phyloP scores from a whole-genome alignment of 2,113 vertebrate genomes.

The Oncorhynchus gorbuscha region DNA sequence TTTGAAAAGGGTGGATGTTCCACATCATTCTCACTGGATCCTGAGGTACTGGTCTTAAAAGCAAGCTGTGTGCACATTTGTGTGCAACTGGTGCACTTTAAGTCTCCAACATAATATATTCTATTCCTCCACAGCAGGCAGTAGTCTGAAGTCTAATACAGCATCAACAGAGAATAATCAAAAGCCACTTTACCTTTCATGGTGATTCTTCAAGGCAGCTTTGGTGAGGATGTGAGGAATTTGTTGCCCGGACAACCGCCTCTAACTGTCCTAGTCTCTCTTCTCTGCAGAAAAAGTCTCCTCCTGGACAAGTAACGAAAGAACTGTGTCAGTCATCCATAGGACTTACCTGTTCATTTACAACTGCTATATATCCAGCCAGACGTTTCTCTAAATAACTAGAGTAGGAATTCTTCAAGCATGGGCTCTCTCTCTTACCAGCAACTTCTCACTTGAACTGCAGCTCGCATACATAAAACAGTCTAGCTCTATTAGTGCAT shows the following conservation, averaged over 20 bases:
- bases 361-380: not conserved
- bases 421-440: conserved; percentile 6
- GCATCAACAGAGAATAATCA: too few species aligned
- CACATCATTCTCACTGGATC: conserved; percentile 57
- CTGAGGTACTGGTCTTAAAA: conserved; percentile 38
- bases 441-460: not conserved
- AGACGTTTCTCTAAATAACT: not conserved
- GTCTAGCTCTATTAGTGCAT: too few species aligned
- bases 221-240: not conserved
- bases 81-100: conserved; percentile 20
- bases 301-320: conserved; percentile 13
- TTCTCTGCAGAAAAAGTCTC: not conserved
- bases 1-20: conserved; percentile 44
- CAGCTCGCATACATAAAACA: too few species aligned
- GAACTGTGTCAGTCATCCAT: conserved; percentile 1
- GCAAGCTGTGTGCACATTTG: conserved; percentile 55
- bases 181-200: conserved; percentile 73
- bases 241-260: not conserved
- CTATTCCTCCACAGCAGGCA: too few species aligned
- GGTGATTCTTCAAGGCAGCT: conserved; percentile 31
- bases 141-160: too few species aligned
- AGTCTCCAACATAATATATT: conserved; percentile 15
- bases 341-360: not conserved
- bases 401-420: not conserved
- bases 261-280: conserved; percentile 5